phyloP scores from a whole-genome alignment of 2,797 vertebrate species.

The Moxostoma hubbsi region DNA sequence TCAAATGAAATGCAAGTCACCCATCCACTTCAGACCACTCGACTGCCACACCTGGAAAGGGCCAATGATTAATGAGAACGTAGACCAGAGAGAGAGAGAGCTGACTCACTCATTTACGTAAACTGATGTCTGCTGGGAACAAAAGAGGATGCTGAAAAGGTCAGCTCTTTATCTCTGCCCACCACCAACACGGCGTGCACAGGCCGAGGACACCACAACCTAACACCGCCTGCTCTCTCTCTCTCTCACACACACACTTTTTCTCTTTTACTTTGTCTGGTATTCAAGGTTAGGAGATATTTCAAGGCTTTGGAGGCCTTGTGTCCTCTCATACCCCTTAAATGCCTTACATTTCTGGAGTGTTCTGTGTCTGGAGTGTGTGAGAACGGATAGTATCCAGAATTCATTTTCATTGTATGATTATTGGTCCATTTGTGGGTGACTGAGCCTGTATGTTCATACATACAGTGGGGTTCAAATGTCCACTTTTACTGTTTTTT shows the following conservation, averaged over 20 bases:
- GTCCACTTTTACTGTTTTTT: too few species aligned
- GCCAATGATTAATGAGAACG: slow-evolving; percentile 41
- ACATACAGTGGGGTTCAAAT: background rate
- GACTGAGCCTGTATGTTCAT: background rate
- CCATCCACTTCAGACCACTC: slow-evolving; percentile 45
- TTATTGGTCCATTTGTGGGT: background rate
- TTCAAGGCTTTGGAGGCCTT: slow-evolving; percentile 28
- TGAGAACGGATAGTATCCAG: background rate
- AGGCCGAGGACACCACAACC: slow-evolving; percentile 48
- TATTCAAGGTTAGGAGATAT: slow-evolving; percentile 45
- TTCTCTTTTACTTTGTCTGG: slow-evolving; percentile 26
- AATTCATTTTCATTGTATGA: background rate
- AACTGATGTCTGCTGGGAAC: slow-evolving; percentile 58
- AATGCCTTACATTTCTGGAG: slow-evolving; percentile 35
- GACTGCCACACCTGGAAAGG: slow-evolving; percentile 52
- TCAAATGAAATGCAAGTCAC: slow-evolving; percentile 63
- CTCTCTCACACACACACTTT: slow-evolving; percentile 5
- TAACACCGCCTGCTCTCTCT: background rate
- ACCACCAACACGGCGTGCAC: slow-evolving; percentile 24
- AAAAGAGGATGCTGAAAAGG: slow-evolving; percentile 63
- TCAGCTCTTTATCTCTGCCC: slow-evolving; percentile 55
- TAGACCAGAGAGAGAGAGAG: slow-evolving; percentile 25
- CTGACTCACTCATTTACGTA: slow-evolving; percentile 60
- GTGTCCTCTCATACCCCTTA: slow-evolving; percentile 5
- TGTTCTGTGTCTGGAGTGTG: slow-evolving; percentile 24